Base-by-base conservation (phyloP, 2,113 vertebrate species). In the Solea solea region DNA sequence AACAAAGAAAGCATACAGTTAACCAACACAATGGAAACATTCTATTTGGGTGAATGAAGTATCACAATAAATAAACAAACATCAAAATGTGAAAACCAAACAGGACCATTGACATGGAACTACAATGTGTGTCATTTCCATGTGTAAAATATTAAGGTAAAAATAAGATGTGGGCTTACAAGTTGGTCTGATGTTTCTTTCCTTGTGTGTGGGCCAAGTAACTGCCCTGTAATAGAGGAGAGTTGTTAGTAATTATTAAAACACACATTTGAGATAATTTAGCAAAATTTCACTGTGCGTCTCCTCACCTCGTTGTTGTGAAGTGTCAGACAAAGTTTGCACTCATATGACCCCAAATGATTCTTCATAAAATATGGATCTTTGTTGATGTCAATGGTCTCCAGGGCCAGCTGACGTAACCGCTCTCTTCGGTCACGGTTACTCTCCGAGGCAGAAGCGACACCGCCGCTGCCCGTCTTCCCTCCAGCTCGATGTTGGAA, bases 331-430 rank as follows among this genome's bases (percentile, higher is more conserved):
- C 98, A 99, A 15, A 99, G 95, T 80, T 99, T 99, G 84, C 98
- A 99, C 64, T 99, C 98, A 0, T 99, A 99, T 0, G 98, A 99
- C 9, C 98, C 98, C 91, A 99, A 88, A 74, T 99, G 98, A 77
- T 99, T 99, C 69, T 99, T 99, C 98, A 99, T 99, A 84, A 99
- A 99, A 65, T 99, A 99, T 0, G 98, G 98, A 41, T 99, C 98
- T 94, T 98, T 98, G 82, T 99, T 99, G 88, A 99, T 99, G 87
- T 99, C 98, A 0, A 99, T 99, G 7, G 98, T 98, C 21, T 99
- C 98, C 46, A 99, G 75, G 0, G 97, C 98, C 75, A 99, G 90
- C 89, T 99, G 98, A 16, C 97, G 92, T 21, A 99, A 93, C 27
- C 98, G 85, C 65, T 98, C 98, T 53, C 98, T 63, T 0, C 98